Conservation (phyloP, 2,113 vertebrate genomes). For the Agapornis roseicollis region DNA sequence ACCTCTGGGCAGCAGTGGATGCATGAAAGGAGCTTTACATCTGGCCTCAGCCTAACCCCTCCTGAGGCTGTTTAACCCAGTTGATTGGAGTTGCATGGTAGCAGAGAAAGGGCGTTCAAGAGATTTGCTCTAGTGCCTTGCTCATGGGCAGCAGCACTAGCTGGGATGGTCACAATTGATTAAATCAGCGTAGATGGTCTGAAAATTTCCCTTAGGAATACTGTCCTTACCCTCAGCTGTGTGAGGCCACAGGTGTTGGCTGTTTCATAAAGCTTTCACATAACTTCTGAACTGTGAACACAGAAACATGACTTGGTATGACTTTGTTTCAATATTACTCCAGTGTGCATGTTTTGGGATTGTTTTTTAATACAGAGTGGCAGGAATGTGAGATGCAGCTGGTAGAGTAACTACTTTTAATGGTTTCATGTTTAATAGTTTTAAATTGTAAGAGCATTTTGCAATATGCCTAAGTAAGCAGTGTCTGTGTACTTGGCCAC, state of each 20-base stretch:
- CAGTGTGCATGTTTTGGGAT: not conserved
- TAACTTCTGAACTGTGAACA: not conserved
- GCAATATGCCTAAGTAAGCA: not conserved
- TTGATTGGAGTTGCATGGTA: not conserved
- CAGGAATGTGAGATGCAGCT: not conserved
- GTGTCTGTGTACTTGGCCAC: not conserved
- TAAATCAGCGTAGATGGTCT: not conserved
- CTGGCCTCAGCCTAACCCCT: not conserved
- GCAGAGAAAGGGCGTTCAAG: not conserved
- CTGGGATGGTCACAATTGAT: fast-evolving
- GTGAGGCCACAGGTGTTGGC: not conserved
- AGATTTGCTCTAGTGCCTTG: not conserved
- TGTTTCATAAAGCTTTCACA: not conserved
- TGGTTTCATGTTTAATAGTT: not conserved
- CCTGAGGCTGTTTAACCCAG: not conserved
- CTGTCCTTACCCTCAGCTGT: fast-evolving
- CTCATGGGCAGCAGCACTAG: not conserved
- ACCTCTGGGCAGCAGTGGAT: not conserved
- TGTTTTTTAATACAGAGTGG: not conserved
- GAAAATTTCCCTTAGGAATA: not conserved
- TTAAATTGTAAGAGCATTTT: not conserved
- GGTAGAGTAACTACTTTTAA: not conserved
- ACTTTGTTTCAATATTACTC: not conserved
- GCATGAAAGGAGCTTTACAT: fast-evolving
- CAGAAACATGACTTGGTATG: fast-evolving